These are phyloP conservation scores for Allobates femoralis DNA, from an alignment of 2,797 vertebrate species.

Conservation along the genomic window DNA sequence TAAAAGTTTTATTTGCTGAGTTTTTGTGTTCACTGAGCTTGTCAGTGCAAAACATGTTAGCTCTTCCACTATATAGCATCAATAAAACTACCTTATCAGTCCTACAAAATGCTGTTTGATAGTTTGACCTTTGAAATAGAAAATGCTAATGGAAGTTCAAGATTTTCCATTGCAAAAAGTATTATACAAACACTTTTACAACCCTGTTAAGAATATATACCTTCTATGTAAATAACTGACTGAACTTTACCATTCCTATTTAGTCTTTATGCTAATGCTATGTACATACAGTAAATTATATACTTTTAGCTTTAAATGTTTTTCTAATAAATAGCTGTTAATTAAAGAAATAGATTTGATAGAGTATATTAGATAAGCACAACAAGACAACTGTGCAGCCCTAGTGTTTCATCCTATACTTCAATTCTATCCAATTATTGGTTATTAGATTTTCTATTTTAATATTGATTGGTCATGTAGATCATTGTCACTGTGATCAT, in stretches of 20 bases:
- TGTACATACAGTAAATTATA: conserved; percentile 6
- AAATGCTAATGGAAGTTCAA: conserved; percentile 64
- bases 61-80: conserved; percentile 50
- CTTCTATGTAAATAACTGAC: conserved; percentile 25
- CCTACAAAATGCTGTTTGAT: conserved; percentile 65
- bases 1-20: conserved; percentile 33
- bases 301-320: conserved; percentile 16
- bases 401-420: too few species aligned
- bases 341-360: neutral
- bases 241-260: conserved; percentile 23
- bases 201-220: conserved; percentile 60
- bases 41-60: conserved; percentile 25
- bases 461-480: too few species aligned
- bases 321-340: neutral
- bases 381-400: too few species aligned
- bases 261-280: conserved; percentile 15
- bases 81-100: conserved; percentile 67
- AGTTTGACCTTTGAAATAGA: conserved; percentile 69
- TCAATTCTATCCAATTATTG: too few species aligned
- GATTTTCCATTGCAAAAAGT: conserved; percentile 68
- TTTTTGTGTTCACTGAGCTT: conserved; percentile 42
- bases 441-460: too few species aligned
- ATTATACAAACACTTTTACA: conserved; percentile 65
- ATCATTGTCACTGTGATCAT: too few species aligned
- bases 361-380: too few species aligned